Percentiles rank a stretch among this genome's conserved stretches.
phyloP scores from a whole-genome alignment of 2,113 vertebrate species.

The Rhizomys pruinosus region DNA sequence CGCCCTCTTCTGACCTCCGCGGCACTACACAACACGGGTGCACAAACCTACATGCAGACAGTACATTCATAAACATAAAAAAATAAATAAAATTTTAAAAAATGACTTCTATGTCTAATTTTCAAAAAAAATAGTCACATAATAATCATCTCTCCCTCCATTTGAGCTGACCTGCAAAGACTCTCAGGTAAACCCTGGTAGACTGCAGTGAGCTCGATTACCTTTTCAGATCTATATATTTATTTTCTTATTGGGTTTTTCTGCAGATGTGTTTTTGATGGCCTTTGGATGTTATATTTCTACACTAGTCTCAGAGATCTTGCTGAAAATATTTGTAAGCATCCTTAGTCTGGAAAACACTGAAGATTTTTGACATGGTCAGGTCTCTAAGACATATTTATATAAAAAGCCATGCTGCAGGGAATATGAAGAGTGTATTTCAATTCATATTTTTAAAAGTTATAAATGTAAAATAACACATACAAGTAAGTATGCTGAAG shows the following conservation, averaged over 20 bases:
- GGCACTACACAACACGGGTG: too few relatives aligned
- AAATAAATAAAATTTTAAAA: too few relatives aligned
- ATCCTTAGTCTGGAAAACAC: conserved; percentile 40
- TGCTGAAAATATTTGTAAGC: conserved; percentile 60
- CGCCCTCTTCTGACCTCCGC: too few relatives aligned
- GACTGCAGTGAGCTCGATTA: not conserved
- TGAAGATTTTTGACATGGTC: conserved; percentile 52
- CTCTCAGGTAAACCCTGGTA: not conserved
- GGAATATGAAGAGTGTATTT: conserved; percentile 29
- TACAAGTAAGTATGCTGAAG: conserved; percentile 54
- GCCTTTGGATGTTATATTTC: conserved; percentile 39
- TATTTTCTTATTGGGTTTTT: not conserved
- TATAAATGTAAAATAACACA: conserved; percentile 55
- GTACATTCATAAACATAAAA: too few relatives aligned
- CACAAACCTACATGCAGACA: too few relatives aligned
- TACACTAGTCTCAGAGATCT: not conserved
- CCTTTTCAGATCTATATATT: not conserved
- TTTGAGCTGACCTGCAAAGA: not conserved
- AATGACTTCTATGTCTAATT: too few relatives aligned
- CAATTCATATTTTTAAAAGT: conserved; percentile 38
- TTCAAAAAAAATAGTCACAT: not conserved
- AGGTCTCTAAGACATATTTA: conserved; percentile 45
- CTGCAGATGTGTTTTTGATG: not conserved
- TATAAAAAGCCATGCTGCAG: conserved; percentile 49
- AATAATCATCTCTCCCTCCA: not conserved